Conservation (phyloP, 2,888 invertebrate genomes). For the Adineta ricciae region DNA sequence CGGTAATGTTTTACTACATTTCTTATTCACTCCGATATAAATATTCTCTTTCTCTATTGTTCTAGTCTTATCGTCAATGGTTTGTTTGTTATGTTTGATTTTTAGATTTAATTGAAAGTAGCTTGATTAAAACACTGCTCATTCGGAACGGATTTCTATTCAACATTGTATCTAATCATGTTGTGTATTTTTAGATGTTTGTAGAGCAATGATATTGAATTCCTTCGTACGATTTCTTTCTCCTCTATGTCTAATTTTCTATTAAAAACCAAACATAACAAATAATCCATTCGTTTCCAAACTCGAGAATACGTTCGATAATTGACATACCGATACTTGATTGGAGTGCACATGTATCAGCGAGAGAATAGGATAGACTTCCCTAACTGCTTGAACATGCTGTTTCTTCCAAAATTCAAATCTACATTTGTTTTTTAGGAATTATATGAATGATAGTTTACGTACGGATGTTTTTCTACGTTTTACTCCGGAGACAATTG, state of each 20-base stretch:
- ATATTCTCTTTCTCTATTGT: neutral
- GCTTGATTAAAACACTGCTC: neutral
- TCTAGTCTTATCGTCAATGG: neutral
- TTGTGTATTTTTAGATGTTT: neutral
- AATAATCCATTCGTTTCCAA: neutral
- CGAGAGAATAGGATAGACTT: too few species aligned
- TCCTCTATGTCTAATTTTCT: too few species aligned
- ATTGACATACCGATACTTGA: neutral
- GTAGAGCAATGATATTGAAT: neutral
- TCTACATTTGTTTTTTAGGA: conserved; percentile 53
- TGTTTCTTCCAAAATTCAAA: neutral
- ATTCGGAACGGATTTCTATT: neutral
- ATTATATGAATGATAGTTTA: conserved; percentile 98
- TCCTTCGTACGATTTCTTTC: neutral
- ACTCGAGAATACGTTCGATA: neutral
- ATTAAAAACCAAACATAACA: neutral
- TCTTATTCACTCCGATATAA: neutral
- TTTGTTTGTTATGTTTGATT: neutral
- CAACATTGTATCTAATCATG: neutral
- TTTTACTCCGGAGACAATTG: conserved; percentile 89
- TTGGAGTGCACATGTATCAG: neutral
- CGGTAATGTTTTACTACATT: neutral
- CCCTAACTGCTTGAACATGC: too few species aligned
- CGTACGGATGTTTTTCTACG: conserved; percentile 90
- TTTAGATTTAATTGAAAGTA: neutral